Evolutionary conservation across 2,113 vertebrate genomes (phyloP).

Genomic region (Dipodomys stephensi): DNA sequence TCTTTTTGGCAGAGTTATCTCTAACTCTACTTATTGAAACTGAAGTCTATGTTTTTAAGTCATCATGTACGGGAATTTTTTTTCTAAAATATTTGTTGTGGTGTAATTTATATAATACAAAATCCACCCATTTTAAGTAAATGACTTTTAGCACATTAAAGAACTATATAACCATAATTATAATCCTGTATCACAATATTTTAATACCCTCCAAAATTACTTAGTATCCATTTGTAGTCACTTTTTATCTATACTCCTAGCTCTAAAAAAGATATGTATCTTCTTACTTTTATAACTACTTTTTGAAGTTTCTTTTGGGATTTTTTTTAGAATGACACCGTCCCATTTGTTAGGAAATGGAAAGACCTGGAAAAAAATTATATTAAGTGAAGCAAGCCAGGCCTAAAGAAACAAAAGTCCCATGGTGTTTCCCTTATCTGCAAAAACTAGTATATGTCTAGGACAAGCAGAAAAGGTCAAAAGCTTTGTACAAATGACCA

Average conservation of each 20-base stretch:
- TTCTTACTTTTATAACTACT: conserved; percentile 6
- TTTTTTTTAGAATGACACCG: background rate
- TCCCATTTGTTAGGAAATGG: too few species aligned
- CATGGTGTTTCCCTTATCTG: too few species aligned
- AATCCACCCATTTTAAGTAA: background rate
- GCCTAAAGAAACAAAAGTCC: too few species aligned
- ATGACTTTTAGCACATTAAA: background rate
- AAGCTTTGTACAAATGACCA: too few species aligned
- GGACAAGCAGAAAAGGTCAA: too few species aligned
- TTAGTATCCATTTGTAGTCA: background rate
- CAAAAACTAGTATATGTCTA: too few species aligned
- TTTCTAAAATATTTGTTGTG: background rate
- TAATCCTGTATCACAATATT: conserved; percentile 2
- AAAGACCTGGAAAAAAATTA: too few species aligned
- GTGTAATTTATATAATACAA: background rate
- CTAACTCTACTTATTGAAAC: conserved; percentile 35
- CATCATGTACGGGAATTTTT: background rate
- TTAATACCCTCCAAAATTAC: background rate
- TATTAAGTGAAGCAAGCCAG: too few species aligned
- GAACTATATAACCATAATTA: background rate
- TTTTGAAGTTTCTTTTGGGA: background rate
- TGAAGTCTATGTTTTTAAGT: conserved; percentile 33
- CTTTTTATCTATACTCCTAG: background rate
- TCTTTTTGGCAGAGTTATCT: conserved; percentile 13
- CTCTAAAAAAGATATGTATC: background rate